Evolutionary conservation across 2,888 invertebrate genomes (phyloP), one percentile per base, ranked within the genome.

Genomic region (Plagiodera versicolora): DNA sequence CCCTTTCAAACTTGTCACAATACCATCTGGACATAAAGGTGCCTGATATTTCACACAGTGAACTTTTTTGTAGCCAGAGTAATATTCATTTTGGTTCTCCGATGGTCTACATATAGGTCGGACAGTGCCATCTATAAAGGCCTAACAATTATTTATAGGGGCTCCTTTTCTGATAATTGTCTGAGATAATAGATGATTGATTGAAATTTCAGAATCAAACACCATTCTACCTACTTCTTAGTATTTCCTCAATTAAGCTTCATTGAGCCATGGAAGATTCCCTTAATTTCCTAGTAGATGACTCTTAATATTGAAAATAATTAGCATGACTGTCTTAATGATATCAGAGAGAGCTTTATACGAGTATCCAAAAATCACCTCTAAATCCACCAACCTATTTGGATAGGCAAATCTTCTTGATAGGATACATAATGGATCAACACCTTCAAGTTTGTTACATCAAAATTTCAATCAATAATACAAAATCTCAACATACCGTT

Each of bases 41-140:
- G 67, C 64, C 50, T 67, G 66, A 30, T 56, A 66, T 53, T 64
- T 58, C n/a, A 65, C 48, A 48, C 62, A 66, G 48, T 66, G 64
- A 16, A 19, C 19, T 19, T 58, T 48, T 39, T 63, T 66, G 47
- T 63, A 62, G 10, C 65, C 63, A 32, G 60, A 60, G 56, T 58
- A 66, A 60, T 66, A 61, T 32, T 65, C 47, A 56, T 64, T 47
- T 57, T 63, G 63, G 20, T 63, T 47, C 17, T 30, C 47, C 30
- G 58, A 47, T 56, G 63, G 67, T 49, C 62, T 57, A 57, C 65
- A 67, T 32, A 64, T 67, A 18, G 59, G 52, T 53, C 67, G 55
- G 11, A 39, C 39, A 44, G 54, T 54, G 6, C 54, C 45, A 24
- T 54, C 45, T 44, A 54, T 54, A 19, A 54, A 54, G 17, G 16